A percentile compares a stretch with the other conserved stretches of the same genome.
phyloP scores from a whole-genome alignment of 1,140 invertebrate genomes.

The Diabrotica undecimpunctata region DNA sequence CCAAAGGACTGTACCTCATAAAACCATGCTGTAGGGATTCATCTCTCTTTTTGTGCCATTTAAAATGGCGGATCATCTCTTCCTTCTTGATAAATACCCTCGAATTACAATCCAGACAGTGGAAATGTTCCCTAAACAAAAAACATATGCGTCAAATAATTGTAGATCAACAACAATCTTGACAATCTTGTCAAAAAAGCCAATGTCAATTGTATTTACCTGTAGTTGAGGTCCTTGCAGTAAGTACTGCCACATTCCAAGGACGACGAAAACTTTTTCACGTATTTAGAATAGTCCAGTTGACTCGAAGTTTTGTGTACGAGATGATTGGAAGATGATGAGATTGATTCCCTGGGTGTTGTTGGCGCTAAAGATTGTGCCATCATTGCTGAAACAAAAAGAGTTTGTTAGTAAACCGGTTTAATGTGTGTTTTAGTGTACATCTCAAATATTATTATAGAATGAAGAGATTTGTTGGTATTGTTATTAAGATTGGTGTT shows the following conservation, averaged over 20 bases:
- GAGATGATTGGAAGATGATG: conserved; percentile 43
- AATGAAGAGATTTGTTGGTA: too few species aligned
- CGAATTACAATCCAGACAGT: conserved; percentile 86
- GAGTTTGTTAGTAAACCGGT: neutral
- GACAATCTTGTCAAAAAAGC: too few species aligned
- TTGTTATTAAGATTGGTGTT: too few species aligned
- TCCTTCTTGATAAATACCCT: conserved; percentile 96
- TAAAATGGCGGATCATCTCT: conserved; percentile 97
- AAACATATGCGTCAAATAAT: too few species aligned
- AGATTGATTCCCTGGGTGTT: conserved; percentile 27
- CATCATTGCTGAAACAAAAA: conserved; percentile 51
- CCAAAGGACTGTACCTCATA: conserved; percentile 75
- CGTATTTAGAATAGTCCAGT: conserved; percentile 78
- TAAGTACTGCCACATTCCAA: conserved; percentile 74
- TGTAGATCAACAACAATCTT: conserved; percentile 21
- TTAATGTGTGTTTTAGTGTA: too few species aligned
- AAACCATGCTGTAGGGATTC: conserved; percentile 96
- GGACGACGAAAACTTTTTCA: conserved; percentile 71
- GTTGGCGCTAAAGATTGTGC: conserved; percentile 47
- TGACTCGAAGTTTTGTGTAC: conserved; percentile 47
- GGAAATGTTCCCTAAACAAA: conserved; percentile 84
- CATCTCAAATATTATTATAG: too few species aligned
- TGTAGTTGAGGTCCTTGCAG: conserved; percentile 78
- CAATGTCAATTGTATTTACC: conserved; percentile 33
- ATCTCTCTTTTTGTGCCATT: conserved; percentile 98